Base-by-base conservation (phyloP, 2,113 vertebrate genomes). In the Orcinus orca region DNA sequence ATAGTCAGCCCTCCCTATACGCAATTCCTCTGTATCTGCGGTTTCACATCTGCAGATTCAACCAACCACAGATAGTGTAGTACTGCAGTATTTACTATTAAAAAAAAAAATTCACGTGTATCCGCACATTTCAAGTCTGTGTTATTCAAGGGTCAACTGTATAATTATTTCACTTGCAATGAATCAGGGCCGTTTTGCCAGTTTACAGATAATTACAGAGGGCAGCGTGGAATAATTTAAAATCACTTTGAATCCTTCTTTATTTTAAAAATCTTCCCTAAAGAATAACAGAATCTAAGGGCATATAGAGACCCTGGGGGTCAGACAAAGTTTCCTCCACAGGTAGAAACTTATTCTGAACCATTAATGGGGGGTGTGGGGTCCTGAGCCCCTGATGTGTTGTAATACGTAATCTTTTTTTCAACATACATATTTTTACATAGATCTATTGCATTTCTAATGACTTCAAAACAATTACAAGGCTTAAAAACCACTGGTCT, bases 231-330 rank as follows among this genome's bases (percentile, higher is more conserved):
- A 77, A 71, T 73, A 21, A 95, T 88, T 95, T 94, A 38, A 96
- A 88, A 89, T 96, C 12, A 86, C 7, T 79, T 95, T 70, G 67
- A 80, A 79, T 94, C 81, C 79, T 92, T 67, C 68, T 82, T 94
- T 65, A 62, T 90, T 90, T 84, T 23, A 82, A 94, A 89, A 55
- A 53, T 55, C 4, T 76, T 90, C 21, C 15, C 21, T 73, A 25
- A 73, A 41, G 36, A 80, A 80, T 11, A 74, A 67, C 47, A 47
- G 36, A 71, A 29, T 96, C 26, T 96, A 89, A 88, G 62, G 89
- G 17, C 8, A 88, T 74, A 47, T 17, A 70, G n/a, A 41, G 41
- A 71, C 8, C 18, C 33, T 81, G 53, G 29, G 10, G 15, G 5
- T n/a, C 60, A 93, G 26, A 55, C 58, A 63, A 73, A 84, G 31